A percentile compares a stretch with the other conserved stretches of the same genome.
Conservation (phyloP, 2,113 vertebrate genomes). For the Rhinoptilus africanus region DNA sequence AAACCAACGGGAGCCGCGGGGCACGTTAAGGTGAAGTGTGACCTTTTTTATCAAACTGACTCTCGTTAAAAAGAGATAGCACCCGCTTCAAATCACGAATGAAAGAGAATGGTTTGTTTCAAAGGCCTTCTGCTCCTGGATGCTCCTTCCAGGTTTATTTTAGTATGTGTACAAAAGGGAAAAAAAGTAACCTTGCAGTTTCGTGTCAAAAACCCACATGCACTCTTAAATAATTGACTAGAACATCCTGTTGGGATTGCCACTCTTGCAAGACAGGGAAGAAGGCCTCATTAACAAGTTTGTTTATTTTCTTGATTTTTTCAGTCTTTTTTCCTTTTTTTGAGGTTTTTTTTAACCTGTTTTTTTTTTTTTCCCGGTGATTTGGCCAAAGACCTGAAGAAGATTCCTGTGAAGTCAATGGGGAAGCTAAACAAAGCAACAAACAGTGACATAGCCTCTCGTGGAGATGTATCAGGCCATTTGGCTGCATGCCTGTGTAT, state of each 20-base stretch:
- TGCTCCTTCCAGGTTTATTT: slow-evolving; percentile 55
- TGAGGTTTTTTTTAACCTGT: background rate
- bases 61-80: slow-evolving; percentile 13
- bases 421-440: slow-evolving; percentile 20
- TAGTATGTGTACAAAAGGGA: slow-evolving; percentile 6
- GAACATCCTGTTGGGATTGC: slow-evolving; percentile 60
- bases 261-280: slow-evolving; percentile 14
- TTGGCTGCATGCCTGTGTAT: background rate
- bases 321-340: background rate
- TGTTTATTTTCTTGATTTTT: background rate
- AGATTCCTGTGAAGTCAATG: background rate
- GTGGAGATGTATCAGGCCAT: background rate
- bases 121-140: slow-evolving; percentile 18
- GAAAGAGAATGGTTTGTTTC: slow-evolving; percentile 41
- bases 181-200: slow-evolving; percentile 37
- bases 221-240: slow-evolving; percentile 69
- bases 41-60: slow-evolving; percentile 35
- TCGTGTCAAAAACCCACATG: slow-evolving; percentile 21
- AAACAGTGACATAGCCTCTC: background rate
- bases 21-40: background rate
- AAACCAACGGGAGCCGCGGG: background rate
- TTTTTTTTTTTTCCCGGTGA: background rate
- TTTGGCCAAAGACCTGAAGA: background rate
- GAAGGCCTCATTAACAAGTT: slow-evolving; percentile 11
- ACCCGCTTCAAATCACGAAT: background rate